Evolutionary conservation across 2,113 vertebrate species (phyloP), one percentile per base, ranked within the genome.

Genomic region (Mastomys natalensis): DNA sequence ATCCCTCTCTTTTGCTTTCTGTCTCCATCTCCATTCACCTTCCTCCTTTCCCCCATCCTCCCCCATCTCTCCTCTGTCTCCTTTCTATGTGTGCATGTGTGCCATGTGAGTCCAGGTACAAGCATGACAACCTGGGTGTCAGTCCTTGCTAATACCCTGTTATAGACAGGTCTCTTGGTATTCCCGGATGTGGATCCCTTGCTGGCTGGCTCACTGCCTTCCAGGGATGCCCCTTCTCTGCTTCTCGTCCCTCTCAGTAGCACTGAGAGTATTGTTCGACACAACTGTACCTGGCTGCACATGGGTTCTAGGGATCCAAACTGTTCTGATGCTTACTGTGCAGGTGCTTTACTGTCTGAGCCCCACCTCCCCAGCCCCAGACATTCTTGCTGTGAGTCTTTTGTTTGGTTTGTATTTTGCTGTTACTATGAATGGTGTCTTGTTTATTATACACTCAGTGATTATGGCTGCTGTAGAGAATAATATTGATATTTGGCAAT

Each of bases 401-500:
- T 48, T 51, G 45, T 66, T 62, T 66, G 58, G n/a, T 87, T 68
- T 87, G 10, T 53, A 48, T 86, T 48, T 91, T 91, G 34, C 72
- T 62, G 34, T 62, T 60, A 15, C 10, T 76, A 7, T 91, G 73
- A 78, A 53, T 58, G n/a, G 0, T 8, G 26, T 60, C 77, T 95
- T 37, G n/a, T 91, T 94, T 95, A 78, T 55, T 95, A 24, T 87
- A 72, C 10, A 24, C 51, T 64, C 68, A 21, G 76, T 85, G 51
- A 37, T 86, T 37, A 12, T 82, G 62, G 24, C 48, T 87, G 29
- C 40, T 82, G 4, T 86, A 77, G 80, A 95, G 31, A 94, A 68
- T 22, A 92, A 77, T 81, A 86, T 64, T 96, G 55, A 81, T 60
- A 73, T 92, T 87, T 60, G 70, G 29, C 94, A 95, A 62, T 40